Base-by-base conservation (phyloP, 2,888 invertebrate species). In the Cataglyphis livida region DNA sequence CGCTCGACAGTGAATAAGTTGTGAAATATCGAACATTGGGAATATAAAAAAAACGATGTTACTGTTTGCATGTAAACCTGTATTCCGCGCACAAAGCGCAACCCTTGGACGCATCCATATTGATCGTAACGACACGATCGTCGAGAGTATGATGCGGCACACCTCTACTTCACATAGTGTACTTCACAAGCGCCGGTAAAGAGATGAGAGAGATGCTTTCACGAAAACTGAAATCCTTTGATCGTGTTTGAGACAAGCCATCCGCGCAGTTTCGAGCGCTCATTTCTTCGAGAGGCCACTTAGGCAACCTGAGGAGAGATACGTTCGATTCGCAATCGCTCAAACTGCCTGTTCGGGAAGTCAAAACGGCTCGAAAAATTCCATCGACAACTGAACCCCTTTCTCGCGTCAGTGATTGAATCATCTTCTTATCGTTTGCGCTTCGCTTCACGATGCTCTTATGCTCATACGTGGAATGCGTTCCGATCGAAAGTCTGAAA, bases 221-320 rank as follows among this genome's bases (percentile, higher is more conserved):
- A 48, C 10, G 61, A 76, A 70, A 57, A 48, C 35, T 54, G n/a
- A 81, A 64, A 87, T 84, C 85, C 88, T 88, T 87, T 84, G 88
- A 89, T 82, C 84, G 74, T 48, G 54, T 70, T 84, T 81, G 61
- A 68, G 64, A 76, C 68, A 81, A 85, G 65, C 66, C 85, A 83
- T 82, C 82, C 87, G 83, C 66, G 78, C 25, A 81, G 85, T 85
- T 87, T 82, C 87, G 68, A 88, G 85, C 61, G 75, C 65, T 83
- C 83, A 65, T 78, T n/a, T 78, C 35, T 82, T 85, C 51, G 78
- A 85, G 89, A 21, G 44, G 25, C 38, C 64, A 62, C 87, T 89
- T 70, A 75, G 51, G 51, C 79, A 21, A 35, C 62, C 62, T 32
- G 32, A 35, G 18, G 57, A 44, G 79, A 79, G 25, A 25, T 61